Conservation (phyloP, 2,797 vertebrate species). For the Arctocebus calabarensis region DNA sequence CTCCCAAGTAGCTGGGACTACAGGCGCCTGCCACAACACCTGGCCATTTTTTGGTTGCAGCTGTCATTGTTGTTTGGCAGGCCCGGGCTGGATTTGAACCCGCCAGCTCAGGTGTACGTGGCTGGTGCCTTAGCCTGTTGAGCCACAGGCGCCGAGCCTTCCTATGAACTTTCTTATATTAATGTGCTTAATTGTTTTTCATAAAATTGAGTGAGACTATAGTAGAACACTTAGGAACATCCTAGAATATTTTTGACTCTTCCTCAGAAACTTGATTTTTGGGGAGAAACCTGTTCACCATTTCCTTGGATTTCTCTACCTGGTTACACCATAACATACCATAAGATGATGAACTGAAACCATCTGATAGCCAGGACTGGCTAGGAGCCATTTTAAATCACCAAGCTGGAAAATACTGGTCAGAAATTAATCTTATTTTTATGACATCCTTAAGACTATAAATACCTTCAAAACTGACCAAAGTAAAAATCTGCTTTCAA, state of each 20-base stretch:
- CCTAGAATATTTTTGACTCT: not conserved
- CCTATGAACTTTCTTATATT: not conserved
- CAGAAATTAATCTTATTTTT: conserved; percentile 17
- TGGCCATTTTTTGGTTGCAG: too few relatives aligned
- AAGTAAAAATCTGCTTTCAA: conserved; percentile 35
- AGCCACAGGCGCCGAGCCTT: too few relatives aligned
- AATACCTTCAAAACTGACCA: conserved; percentile 24
- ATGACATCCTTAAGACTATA: not conserved
- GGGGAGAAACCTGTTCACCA: not conserved
- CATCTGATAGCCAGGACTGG: not conserved
- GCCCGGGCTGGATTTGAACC: too few relatives aligned
- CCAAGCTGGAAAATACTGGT: not conserved
- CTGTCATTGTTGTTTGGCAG: too few relatives aligned
- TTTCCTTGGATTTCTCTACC: not conserved
- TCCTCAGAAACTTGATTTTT: not conserved
- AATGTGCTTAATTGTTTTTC: not conserved
- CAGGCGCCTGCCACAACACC: too few relatives aligned
- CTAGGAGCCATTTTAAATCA: conserved; percentile 22
- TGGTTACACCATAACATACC: not conserved
- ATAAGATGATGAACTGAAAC: not conserved
- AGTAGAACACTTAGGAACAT: not conserved
- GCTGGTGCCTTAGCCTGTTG: too few relatives aligned
- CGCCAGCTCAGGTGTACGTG: too few relatives aligned
- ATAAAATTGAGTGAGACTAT: not conserved
- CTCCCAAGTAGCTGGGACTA: too few relatives aligned